phyloP scores from a whole-genome alignment of 2,888 invertebrate species.

The Macrophya alboannulata region DNA sequence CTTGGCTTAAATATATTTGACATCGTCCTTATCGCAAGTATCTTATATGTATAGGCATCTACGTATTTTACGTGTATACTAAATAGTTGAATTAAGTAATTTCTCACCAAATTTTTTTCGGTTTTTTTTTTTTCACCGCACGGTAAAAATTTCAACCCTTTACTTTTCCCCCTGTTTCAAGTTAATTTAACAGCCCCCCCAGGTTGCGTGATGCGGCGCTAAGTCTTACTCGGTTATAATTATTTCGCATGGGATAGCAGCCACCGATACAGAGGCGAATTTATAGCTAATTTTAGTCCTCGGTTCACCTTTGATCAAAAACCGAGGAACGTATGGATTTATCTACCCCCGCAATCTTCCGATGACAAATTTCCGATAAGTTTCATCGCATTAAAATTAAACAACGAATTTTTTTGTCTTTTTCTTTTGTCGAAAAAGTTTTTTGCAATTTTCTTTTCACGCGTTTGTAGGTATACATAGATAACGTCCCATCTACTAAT shows the following conservation, averaged over 20 bases:
- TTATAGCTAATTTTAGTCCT: constrained; percentile 23
- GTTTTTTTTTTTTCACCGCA: background rate
- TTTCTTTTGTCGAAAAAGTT: background rate
- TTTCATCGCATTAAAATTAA: background rate
- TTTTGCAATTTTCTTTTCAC: background rate
- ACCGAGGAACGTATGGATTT: background rate
- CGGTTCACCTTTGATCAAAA: background rate
- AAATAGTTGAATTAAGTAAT: background rate
- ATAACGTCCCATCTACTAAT: background rate
- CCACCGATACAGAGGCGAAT: background rate
- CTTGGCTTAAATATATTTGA: background rate
- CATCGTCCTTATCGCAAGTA: too few relatives aligned
- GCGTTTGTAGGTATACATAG: background rate
- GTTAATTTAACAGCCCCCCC: constrained; percentile 26
- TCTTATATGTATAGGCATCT: too few relatives aligned
- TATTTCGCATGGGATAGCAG: constrained; percentile 35
- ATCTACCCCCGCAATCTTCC: background rate
- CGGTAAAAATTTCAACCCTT: background rate
- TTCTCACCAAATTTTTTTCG: background rate
- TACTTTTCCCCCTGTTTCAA: constrained; percentile 11
- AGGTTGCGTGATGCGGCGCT: background rate
- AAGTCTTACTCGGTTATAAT: constrained; percentile 36
- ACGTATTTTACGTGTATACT: too few relatives aligned
- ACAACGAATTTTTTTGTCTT: background rate
- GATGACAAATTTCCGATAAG: background rate